Evolutionary conservation across 2,888 invertebrate species (phyloP), one percentile per base, ranked within the genome.

Genomic region (Rhimphoctona megacephalus): DNA sequence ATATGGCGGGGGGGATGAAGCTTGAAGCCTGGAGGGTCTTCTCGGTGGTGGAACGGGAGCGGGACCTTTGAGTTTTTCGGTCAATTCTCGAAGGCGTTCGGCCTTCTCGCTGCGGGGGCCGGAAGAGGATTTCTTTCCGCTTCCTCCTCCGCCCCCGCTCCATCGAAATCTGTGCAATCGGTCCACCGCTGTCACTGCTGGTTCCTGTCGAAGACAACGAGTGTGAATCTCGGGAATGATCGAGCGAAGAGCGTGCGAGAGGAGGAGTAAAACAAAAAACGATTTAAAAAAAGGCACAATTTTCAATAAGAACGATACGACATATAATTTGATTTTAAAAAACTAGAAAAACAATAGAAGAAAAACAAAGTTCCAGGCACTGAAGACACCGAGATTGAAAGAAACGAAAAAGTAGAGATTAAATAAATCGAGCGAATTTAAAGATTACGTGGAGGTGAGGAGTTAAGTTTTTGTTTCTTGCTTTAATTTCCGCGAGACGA

Each of bases 161-260:
- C 94, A 93, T 90, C 97, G 97, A 94, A 97, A 96, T 95, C 96
- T 97, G 94, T 97, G 97, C 95, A 97, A 95, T 91, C 97, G 97
- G 95, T 97, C 97, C 96, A 97, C 97, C 94, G 97, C 97, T 96
- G 96, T 96, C 95, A 93, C 93, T 86, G 93, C 92, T 90, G 93
- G 93, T 91, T 92, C 94, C 94, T 92, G 90, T 69, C 72, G 73
- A 30, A 81, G 54, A 61, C 22, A 79, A 80, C 67, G 81, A 72
- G 57, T 69, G 70, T 76, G 33, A 54, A 76, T n/a, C 72, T 25
- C 22, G 22, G 14, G 49, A 25, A 30, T 49, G 61, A 49, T 19
- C 30, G 77, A 43, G 22, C 57, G 30, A 14, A 46, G 30, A 49
- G 49, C 52, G 54, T 22, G 33, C 1, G 43, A 7, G 79, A 11